Percentiles rank a stretch among this genome's conserved stretches.
phyloP scores from a whole-genome alignment of 1,140 invertebrate species.

The Meteorus sp. region DNA sequence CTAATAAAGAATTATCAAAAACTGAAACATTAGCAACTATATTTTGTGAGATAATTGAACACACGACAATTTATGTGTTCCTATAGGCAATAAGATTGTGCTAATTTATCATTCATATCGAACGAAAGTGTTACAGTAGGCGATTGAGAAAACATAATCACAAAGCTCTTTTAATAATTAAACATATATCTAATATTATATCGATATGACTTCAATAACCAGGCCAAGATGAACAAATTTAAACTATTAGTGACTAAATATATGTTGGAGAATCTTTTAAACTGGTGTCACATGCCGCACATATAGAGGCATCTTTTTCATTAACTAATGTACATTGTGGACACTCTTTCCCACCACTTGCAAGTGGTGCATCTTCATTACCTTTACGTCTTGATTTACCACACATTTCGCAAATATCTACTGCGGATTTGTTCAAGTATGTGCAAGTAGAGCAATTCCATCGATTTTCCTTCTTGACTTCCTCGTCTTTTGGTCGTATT shows the following conservation, averaged over 20 bases:
- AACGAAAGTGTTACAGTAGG: no score
- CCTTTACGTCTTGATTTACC: slow-evolving; percentile 66
- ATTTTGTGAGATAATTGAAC: no score
- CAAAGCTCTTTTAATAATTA: background rate
- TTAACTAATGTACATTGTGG: slow-evolving; percentile 81
- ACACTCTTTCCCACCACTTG: slow-evolving; percentile 76
- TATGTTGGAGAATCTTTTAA: slow-evolving; percentile 78
- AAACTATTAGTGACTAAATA: slow-evolving; percentile 53
- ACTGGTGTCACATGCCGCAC: slow-evolving; percentile 70
- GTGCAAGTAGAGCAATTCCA: slow-evolving; percentile 77
- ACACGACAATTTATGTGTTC: no score
- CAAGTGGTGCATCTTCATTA: slow-evolving; percentile 67
- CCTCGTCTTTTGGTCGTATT: slow-evolving; percentile 18
- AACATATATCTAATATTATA: no score
- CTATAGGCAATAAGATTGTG: no score
- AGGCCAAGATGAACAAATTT: background rate
- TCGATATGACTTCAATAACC: no score
- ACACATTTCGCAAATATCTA: slow-evolving; percentile 77
- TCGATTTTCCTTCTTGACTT: slow-evolving; percentile 26
- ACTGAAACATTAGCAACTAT: no score
- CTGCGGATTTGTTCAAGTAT: slow-evolving; percentile 63
- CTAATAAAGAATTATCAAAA: no score
- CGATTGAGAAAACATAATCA: slow-evolving; percentile 11
- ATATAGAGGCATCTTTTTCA: slow-evolving; percentile 65
- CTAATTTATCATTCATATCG: no score